These are phyloP conservation scores for Trachelipus rathkii DNA, from an alignment of 1,140 invertebrate species.

Conservation along the genomic window DNA sequence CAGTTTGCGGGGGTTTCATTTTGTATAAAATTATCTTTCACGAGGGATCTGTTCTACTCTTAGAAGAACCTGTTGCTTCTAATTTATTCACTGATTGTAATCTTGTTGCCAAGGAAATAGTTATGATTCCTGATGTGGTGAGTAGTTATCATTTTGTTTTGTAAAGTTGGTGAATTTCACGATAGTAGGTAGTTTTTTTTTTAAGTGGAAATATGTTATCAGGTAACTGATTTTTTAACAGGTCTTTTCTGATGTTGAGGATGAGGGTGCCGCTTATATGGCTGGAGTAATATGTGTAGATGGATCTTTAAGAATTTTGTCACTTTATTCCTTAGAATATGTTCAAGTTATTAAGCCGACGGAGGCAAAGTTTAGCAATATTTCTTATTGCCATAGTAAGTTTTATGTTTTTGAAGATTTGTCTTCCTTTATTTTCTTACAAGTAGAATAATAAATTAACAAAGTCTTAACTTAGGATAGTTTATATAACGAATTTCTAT, in stretches of 20 bases:
- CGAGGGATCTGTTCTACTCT: slow-evolving; percentile 46
- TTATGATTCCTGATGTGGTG: slow-evolving; percentile 37
- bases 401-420: slow-evolving; percentile 17
- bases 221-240: no score
- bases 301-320: slow-evolving; percentile 49
- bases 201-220: no score
- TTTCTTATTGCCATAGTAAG: slow-evolving; percentile 52
- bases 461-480: no score
- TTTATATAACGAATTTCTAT: no score
- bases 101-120: slow-evolving; percentile 30
- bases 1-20: slow-evolving; percentile 47
- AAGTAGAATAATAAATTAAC: no score
- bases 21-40: slow-evolving; percentile 48
- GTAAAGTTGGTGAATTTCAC: no score
- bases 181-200: no score
- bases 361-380: slow-evolving; percentile 48
- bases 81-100: slow-evolving; percentile 37
- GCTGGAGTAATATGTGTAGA: slow-evolving; percentile 49
- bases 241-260: slow-evolving; percentile 16
- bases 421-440: no score
- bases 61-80: slow-evolving; percentile 47
- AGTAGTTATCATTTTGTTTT: no score
- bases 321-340: slow-evolving; percentile 48
- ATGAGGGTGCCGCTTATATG: slow-evolving; percentile 39
- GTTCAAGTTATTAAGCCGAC: slow-evolving; percentile 48